Evolutionary conservation across 23 tunicate species (phyloP), one percentile per base, ranked within the genome.

Genomic region (Ascidia mentula): DNA sequence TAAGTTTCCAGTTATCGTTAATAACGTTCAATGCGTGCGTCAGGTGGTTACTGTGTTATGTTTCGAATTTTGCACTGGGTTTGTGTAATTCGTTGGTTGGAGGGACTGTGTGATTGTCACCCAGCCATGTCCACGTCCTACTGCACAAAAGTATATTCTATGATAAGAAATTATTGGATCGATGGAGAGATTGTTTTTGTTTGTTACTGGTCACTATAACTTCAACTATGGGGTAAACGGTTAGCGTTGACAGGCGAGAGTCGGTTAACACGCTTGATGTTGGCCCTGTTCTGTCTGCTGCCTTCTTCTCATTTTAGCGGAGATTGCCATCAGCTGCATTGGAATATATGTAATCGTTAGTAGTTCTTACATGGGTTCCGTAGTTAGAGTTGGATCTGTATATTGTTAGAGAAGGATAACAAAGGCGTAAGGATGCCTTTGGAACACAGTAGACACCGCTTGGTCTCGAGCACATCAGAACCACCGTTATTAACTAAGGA

Each of bases 191-290:
- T n/a, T n/a, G n/a, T n/a, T n/a, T n/a, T n/a, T n/a, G n/a, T n/a
- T n/a, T n/a, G n/a, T n/a, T n/a, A n/a, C n/a, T n/a, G n/a, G n/a
- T n/a, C n/a, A n/a, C n/a, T n/a, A n/a, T n/a, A n/a, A n/a, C n/a
- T n/a, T n/a, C n/a, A n/a, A n/a, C n/a, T n/a, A n/a, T n/a, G n/a
- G n/a, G n/a, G n/a, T n/a, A n/a, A n/a, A n/a, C n/a, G n/a, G n/a
- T n/a, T 20, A 6, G 65, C 13, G 65, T 53, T 53, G 65, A 53
- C 65, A 53, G 65, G 28, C 65, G 22, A 20, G 65, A 53, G 65
- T 53, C 65, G 65, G 4, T 53, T 53, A 9, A 53, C 65, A 53
- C 65, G 65, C 65, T 53, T 53, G 65, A 53, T 53, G 65, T 53
- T 53, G 65, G 65, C 65, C 65, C 24, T 53, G 65, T 53, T 53